Evolutionary conservation across 2,113 vertebrate genomes (phyloP).

Genomic region (Coracopsis vasa): DNA sequence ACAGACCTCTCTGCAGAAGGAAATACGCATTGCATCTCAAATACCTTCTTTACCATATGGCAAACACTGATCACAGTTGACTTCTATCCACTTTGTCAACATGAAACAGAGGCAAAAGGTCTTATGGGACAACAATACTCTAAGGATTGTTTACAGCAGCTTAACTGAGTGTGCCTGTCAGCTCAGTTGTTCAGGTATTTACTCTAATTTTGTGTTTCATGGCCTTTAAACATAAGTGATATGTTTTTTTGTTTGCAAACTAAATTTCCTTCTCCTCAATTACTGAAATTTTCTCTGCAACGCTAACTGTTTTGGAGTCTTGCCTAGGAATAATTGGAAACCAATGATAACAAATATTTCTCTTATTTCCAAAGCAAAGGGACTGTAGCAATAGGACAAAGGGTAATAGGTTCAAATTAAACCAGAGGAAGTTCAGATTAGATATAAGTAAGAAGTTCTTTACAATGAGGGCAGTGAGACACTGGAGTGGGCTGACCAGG

Average conservation of each 20-base stretch:
- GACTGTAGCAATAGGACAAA: neutral
- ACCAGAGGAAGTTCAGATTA: neutral
- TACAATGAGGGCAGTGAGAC: neutral
- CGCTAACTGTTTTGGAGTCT: neutral
- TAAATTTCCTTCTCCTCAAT: neutral
- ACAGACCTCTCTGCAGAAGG: conserved; percentile 5
- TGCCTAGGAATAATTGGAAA: neutral
- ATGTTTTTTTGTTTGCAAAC: neutral
- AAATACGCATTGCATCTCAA: neutral
- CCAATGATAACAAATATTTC: neutral
- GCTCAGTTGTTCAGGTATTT: neutral
- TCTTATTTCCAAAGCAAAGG: neutral
- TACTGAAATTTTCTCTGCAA: neutral
- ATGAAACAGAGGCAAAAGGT: neutral
- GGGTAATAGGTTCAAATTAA: neutral
- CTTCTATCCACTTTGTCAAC: neutral
- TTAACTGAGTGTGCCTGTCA: neutral
- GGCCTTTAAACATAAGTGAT: neutral
- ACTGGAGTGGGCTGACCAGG: neutral
- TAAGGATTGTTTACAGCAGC: neutral
- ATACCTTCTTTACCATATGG: neutral
- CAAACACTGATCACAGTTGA: neutral
- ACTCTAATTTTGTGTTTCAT: neutral
- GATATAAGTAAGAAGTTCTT: neutral
- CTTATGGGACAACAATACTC: neutral